A percentile compares a stretch with the other conserved stretches of the same genome.
Conservation (phyloP, 2,888 invertebrate species). For the Amblyjoppa fuscipennis region DNA sequence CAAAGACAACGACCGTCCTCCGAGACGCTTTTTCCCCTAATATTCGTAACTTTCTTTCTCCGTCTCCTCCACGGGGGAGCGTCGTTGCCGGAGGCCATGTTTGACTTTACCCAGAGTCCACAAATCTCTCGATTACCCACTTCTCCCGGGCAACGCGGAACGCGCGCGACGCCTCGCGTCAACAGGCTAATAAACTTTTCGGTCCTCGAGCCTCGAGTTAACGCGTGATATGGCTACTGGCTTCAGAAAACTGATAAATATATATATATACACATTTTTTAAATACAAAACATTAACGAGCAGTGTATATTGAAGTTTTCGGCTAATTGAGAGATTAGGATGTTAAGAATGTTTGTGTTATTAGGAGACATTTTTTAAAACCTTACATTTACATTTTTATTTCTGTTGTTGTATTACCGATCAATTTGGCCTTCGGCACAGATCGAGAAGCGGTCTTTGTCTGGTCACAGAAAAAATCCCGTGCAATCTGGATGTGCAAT, state of each 20-base stretch:
- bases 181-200: slow-evolving; percentile 69
- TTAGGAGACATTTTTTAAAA: not conserved
- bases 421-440: too few species aligned
- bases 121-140: slow-evolving; percentile 81
- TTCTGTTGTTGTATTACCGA: too few species aligned
- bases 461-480: too few species aligned
- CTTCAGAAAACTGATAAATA: slow-evolving; percentile 34
- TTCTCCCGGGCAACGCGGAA: slow-evolving; percentile 69
- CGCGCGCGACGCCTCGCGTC: slow-evolving; percentile 44
- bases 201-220: slow-evolving; percentile 27
- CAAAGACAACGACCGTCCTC: slow-evolving; percentile 75
- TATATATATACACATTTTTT: not conserved
- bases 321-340: not conserved
- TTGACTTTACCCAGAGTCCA: slow-evolving; percentile 79
- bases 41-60: slow-evolving; percentile 7
- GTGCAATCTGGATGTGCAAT: too few species aligned
- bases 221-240: not conserved
- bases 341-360: not conserved
- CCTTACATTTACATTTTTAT: too few species aligned
- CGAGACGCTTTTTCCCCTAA: slow-evolving; percentile 44
- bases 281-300: not conserved
- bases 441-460: too few species aligned
- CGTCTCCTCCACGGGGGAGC: slow-evolving; percentile 31
- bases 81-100: slow-evolving; percentile 55
- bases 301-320: not conserved